phyloP scores from a whole-genome alignment of 92 coral and sea anemone species.

The Galaxea fascicularis region DNA sequence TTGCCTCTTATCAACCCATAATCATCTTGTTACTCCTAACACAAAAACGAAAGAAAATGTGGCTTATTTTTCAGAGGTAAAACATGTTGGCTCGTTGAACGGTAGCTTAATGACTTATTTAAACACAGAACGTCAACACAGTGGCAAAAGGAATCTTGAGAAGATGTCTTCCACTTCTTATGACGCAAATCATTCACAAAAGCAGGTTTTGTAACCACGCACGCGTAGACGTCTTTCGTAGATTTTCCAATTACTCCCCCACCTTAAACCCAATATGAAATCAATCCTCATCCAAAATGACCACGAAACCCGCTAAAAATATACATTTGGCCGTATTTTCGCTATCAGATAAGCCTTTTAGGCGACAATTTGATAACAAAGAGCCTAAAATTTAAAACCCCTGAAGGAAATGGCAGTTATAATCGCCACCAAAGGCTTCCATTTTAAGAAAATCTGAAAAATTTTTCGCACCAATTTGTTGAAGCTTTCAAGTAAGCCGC shows the following conservation, averaged over 20 bases:
- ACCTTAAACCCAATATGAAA: neutral
- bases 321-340: neutral
- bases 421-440: neutral
- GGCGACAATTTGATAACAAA: constrained; percentile 19
- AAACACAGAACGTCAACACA: no score
- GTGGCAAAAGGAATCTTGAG: neutral
- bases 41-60: no score
- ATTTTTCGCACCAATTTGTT: constrained; percentile 47
- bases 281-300: neutral
- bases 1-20: no score
- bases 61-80: no score
- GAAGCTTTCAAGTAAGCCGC: constrained; percentile 66
- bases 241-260: neutral
- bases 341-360: constrained; percentile 27
- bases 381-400: constrained; percentile 5
- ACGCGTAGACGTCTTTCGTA: neutral
- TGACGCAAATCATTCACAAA: neutral
- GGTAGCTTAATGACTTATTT: no score
- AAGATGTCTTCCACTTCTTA: neutral
- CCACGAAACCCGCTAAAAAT: neutral
- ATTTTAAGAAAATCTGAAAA: constrained; percentile 26
- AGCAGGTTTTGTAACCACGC: neutral
- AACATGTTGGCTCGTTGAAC: no score
- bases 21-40: no score
- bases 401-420: neutral